Percentiles rank a stretch among this genome's conserved stretches.
phyloP scores from a whole-genome alignment of 2,888 invertebrate species.

The Tetramorium bicarinatum region DNA sequence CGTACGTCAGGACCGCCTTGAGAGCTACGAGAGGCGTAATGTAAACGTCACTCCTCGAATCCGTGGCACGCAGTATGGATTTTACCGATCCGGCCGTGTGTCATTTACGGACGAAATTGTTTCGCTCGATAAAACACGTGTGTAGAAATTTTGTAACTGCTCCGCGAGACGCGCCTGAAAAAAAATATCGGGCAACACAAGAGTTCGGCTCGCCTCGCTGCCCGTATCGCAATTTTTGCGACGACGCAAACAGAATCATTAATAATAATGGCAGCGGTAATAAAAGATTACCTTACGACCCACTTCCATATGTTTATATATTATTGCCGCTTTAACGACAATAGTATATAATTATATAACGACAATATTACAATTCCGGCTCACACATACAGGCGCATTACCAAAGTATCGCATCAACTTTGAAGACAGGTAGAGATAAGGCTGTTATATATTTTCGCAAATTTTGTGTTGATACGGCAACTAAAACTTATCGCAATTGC shows the following conservation, averaged over 20 bases:
- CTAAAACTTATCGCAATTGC: neutral
- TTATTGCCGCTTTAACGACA: slow-evolving; percentile 53
- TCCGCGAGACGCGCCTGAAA: neutral
- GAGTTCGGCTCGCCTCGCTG: neutral
- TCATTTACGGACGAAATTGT: neutral
- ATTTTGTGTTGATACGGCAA: slow-evolving; percentile 29
- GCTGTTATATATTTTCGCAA: slow-evolving; percentile 38
- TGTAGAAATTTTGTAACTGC: slow-evolving; percentile 6
- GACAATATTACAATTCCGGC: slow-evolving; percentile 53
- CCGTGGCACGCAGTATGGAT: neutral
- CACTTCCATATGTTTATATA: slow-evolving; percentile 50
- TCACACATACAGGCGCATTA: neutral
- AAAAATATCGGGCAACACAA: neutral
- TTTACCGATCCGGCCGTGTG: neutral
- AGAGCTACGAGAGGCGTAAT: neutral
- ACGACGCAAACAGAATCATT: slow-evolving; percentile 51
- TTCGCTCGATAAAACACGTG: slow-evolving; percentile 5
- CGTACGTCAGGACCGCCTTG: neutral
- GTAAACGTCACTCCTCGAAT: neutral
- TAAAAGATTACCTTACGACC: slow-evolving; percentile 57
- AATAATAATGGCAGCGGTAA: slow-evolving; percentile 54
- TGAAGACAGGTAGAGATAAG: slow-evolving; percentile 44
- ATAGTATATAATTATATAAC: slow-evolving; percentile 55
- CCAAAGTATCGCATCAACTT: slow-evolving; percentile 28
- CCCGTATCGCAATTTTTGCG: slow-evolving; percentile 34